A percentile compares a stretch with the other conserved stretches of the same genome.
These are phyloP conservation scores for Tanypteryx hageni DNA, from an alignment of 2,888 invertebrate species.

Conservation along the genomic window DNA sequence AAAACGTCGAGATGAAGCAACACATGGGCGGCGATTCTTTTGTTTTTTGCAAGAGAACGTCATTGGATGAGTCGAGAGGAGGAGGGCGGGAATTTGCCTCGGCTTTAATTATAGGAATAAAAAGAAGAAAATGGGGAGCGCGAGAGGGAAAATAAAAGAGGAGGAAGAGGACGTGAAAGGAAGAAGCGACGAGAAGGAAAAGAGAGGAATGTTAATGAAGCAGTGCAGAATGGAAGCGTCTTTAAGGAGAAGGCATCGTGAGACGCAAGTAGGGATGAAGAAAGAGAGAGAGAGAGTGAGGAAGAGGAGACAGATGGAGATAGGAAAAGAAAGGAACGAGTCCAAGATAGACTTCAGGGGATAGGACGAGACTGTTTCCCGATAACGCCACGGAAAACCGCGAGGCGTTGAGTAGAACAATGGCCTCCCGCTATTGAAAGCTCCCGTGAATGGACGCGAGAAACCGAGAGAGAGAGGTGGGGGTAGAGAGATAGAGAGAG, in stretches of 20 bases:
- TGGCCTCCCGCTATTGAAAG: conserved; percentile 44
- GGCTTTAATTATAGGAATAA: too few species aligned
- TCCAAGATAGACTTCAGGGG: conserved; percentile 45
- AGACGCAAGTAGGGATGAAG: neutral
- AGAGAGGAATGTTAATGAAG: neutral
- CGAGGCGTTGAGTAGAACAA: conserved; percentile 54
- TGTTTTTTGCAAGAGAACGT: too few species aligned
- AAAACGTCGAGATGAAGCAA: too few species aligned
- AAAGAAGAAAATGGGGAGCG: too few species aligned
- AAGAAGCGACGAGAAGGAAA: neutral
- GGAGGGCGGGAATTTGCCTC: too few species aligned
- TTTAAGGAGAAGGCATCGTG: neutral
- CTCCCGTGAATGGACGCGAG: conserved; percentile 43
- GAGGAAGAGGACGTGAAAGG: neutral
- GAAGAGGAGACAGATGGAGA: neutral
- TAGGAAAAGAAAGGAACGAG: conserved; percentile 23
- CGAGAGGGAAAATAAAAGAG: neutral
- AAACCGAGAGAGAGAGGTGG: neutral
- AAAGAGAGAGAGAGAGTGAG: neutral
- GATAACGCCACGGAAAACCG: conserved; percentile 44
- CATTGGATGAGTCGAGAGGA: too few species aligned
- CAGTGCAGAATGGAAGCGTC: neutral
- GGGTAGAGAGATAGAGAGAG: neutral
- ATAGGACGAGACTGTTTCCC: conserved; percentile 43
- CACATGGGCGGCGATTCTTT: too few species aligned